Evolutionary conservation across 2,113 vertebrate genomes (phyloP).

Genomic region (Hippolais icterina): DNA sequence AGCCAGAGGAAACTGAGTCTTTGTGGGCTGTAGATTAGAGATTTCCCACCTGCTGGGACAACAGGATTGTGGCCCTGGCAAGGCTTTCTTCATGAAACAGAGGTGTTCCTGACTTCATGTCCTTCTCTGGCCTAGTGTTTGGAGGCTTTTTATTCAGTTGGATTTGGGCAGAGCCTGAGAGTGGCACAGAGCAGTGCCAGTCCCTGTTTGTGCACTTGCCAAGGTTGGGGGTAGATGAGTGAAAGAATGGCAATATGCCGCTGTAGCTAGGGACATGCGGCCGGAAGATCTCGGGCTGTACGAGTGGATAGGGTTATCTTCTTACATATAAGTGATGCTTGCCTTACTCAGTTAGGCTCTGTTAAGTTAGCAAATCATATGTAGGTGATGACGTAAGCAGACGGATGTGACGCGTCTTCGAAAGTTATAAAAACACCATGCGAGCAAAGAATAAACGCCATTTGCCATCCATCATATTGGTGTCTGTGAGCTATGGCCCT

Average conservation of each 20-base stretch:
- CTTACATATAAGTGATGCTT: no score
- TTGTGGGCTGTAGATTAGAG: background rate
- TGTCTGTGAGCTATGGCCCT: no score
- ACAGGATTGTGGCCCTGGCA: background rate
- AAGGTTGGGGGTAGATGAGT: background rate
- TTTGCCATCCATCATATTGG: no score
- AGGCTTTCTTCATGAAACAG: background rate
- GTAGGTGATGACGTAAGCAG: no score
- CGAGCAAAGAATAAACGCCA: no score
- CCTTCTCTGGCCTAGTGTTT: background rate
- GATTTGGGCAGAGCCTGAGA: background rate
- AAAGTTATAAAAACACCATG: no score
- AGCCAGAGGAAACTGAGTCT: background rate
- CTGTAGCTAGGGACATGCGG: no score
- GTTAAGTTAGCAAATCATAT: no score
- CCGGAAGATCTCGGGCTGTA: no score
- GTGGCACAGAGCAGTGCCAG: background rate
- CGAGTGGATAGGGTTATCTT: no score
- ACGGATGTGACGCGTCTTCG: no score
- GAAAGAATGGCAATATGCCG: background rate
- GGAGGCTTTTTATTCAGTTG: background rate
- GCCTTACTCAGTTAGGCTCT: no score
- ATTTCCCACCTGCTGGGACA: background rate
- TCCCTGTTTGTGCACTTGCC: background rate
- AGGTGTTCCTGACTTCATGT: background rate